Evolutionary conservation across 2,888 invertebrate genomes (phyloP), one percentile per base, ranked within the genome.

Genomic region (Erebia epiphron): DNA sequence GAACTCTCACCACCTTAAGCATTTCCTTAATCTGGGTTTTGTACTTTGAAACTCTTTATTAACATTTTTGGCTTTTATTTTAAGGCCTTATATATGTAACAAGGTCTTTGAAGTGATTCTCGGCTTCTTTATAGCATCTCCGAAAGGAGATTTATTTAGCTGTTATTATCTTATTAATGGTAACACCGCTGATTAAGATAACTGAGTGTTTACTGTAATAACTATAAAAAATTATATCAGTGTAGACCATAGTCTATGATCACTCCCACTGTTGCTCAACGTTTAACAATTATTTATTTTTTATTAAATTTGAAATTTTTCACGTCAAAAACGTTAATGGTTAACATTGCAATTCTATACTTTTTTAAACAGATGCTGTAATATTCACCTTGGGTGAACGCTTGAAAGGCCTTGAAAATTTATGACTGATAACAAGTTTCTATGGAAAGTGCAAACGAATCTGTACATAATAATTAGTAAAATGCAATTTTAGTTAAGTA

Each of bases 391-490:
- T 60, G n/a, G 35, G 14, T 43, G 43, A 61, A 46, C 4, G 16
- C 13, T 62, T 49, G 13, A 62, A 46, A 46, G 18, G 49, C 49
- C 49, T 72, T 73, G 66, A 69, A 58, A 72, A 62, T 67, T 73
- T 67, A 78, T 78, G 75, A 77, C 77, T 80, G 78, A 79, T 78
- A 82, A 82, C 83, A 83, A 80, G 84, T 83, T 43, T 78, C 74
- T 74, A 61, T 52, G 52, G 41, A 52, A 79, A 82, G 83, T 83
- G 86, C 85, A 86, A 87, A 86, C 82, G 79, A 81, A 82, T 82
- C 81, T 89, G 87, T 90, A 91, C 88, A 90, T 91, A 89, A 90
- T 91, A 89, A 83, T 80, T 78, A 71, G 73, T 80, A 74, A 83
- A 86, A 89, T 86, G 84, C 86, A 87, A 83, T 82, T 68, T 56